Evolutionary conservation across 2,888 invertebrate genomes (phyloP).

Genomic region (Abscondita cerata): DNA sequence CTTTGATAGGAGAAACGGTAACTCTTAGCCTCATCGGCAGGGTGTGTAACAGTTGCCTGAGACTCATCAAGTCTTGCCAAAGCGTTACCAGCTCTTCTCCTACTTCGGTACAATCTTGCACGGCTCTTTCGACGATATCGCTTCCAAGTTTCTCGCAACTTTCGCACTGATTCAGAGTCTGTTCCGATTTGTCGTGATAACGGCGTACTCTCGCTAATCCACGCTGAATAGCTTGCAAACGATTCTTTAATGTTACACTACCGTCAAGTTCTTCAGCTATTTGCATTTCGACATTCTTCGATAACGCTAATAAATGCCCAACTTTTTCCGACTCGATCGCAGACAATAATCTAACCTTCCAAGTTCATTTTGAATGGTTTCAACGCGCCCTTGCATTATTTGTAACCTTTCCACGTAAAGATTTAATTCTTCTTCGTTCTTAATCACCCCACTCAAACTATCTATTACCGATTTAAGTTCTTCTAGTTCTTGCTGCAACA

Average conservation of each 20-base stretch:
- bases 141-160: conserved; percentile 75
- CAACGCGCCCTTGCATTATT: conserved; percentile 76
- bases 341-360: conserved; percentile 77
- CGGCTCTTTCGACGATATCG: conserved; percentile 78
- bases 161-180: conserved; percentile 76
- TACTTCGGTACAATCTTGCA: conserved; percentile 74
- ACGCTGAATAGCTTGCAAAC: conserved; percentile 73
- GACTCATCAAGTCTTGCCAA: conserved; percentile 80
- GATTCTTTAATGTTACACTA: conserved; percentile 75
- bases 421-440: conserved; percentile 82
- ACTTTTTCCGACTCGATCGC: conserved; percentile 80
- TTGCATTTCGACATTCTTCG: conserved; percentile 74
- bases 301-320: conserved; percentile 72
- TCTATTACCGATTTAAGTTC: conserved; percentile 75
- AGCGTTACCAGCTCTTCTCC: conserved; percentile 73
- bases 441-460: conserved; percentile 78
- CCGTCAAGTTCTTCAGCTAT: conserved; percentile 81
- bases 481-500: conserved; percentile 78
- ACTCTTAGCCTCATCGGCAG: conserved; percentile 77
- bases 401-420: conserved; percentile 83
- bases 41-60: conserved; percentile 79
- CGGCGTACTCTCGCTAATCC: conserved; percentile 74
- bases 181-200: conserved; percentile 67
- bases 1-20: conserved; percentile 77
- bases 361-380: conserved; percentile 80